Percentiles rank a stretch among this genome's conserved stretches.
Evolutionary conservation across 2,888 invertebrate genomes (phyloP).

Genomic region (Cotesia congregata): DNA sequence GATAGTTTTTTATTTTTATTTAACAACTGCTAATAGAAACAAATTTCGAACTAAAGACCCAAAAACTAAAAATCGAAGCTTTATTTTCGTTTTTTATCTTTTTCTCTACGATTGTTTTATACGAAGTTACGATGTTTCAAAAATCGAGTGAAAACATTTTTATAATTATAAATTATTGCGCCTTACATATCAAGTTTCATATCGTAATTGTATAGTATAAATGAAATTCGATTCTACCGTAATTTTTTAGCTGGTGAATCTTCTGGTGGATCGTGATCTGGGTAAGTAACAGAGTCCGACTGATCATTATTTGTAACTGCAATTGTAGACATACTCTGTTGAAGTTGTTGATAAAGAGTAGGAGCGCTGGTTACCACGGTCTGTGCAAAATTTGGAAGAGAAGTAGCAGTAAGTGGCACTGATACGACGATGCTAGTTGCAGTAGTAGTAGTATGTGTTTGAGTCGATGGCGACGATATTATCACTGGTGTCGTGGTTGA

Average conservation of each 20-base stretch:
- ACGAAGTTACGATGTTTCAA: no score
- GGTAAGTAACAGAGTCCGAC: conserved; percentile 64
- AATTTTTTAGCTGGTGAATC: conserved; percentile 71
- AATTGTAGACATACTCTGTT: conserved; percentile 62
- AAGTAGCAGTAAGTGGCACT: conserved; percentile 74
- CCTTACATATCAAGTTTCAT: not conserved
- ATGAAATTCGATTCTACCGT: conserved; percentile 69
- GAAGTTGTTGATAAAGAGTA: conserved; percentile 67
- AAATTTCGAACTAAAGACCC: no score
- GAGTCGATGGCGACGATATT: conserved; percentile 62
- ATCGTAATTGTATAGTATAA: conserved; percentile 10
- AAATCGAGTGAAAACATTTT: no score
- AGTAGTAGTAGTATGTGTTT: conserved; percentile 60
- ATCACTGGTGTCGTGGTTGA: conserved; percentile 64
- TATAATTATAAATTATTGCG: no score
- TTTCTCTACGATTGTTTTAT: no score
- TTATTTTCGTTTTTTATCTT: no score
- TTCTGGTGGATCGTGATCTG: conserved; percentile 69
- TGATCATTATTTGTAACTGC: conserved; percentile 54
- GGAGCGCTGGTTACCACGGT: conserved; percentile 63
- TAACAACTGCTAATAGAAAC: no score
- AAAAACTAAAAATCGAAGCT: no score
- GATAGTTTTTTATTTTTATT: no score
- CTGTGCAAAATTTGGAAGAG: conserved; percentile 62
- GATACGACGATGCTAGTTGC: conserved; percentile 76